Evolutionary conservation across 2,113 vertebrate species (phyloP), one percentile per base, ranked within the genome.

Genomic region (Nothobranchius furzeri): DNA sequence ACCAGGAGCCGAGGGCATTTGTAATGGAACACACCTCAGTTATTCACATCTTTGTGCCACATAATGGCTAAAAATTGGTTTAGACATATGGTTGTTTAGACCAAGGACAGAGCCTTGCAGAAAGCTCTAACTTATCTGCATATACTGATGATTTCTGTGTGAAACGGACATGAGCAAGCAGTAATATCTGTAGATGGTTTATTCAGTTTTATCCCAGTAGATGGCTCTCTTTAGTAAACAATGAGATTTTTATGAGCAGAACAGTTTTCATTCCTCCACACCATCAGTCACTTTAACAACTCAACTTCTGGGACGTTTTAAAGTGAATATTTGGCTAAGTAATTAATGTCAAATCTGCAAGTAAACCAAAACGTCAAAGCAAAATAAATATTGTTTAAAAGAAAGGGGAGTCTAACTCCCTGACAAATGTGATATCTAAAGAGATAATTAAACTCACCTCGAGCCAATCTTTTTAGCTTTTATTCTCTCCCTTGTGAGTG

Each of bases 391-490:
- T 37, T 7, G 37, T 45, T 45, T 11, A 10, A 45, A 45, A 45
- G 12, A 24, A 75, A 70, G 46, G 48, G 45, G 20, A 49, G 51
- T 40, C 54, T 59, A 51, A 62, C 24, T 37, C 71, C 75, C 48
- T 68, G 63, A 49, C 60, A 64, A 54, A 74, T 85, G 65, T 66
- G 20, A 72, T 71, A 72, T 50, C 75, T 79, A 68, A 49, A 80
- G 73, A 75, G 72, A 53, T 85, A 79, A 85, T 84, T 88, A 75
- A 79, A 74, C 78, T 64, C 63, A 81, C 81, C 70, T 83, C 49
- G 60, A 78, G 71, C 80, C 87, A 86, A 83, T 91, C 85, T 89
- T 87, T 87, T 88, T 90, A 89, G 85, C 68, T 73, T 75, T 91
- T 87, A 90, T 89, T 79, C 72, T 68, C 62, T 86, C 84, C 75